Conservation (phyloP, 2,888 invertebrate species). For the Trichopria drosophilae region DNA sequence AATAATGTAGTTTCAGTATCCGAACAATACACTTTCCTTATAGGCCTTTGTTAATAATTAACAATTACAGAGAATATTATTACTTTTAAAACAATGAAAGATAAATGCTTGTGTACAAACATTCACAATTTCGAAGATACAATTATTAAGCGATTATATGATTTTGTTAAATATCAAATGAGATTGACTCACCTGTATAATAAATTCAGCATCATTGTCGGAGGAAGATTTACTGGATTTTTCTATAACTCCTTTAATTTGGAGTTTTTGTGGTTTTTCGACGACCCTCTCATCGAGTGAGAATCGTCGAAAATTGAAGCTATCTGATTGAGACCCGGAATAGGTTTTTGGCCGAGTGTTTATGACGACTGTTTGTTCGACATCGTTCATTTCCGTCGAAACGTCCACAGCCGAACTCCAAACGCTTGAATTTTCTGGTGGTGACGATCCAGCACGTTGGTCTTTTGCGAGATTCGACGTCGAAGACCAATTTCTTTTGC, state of each 20-base stretch:
- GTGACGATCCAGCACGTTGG: slow-evolving; percentile 35
- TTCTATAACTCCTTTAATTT: slow-evolving; percentile 53
- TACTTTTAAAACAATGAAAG: too few species aligned
- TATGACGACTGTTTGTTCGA: slow-evolving; percentile 21
- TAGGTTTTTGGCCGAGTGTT: slow-evolving; percentile 38
- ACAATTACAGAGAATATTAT: too few species aligned
- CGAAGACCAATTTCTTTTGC: slow-evolving; percentile 74
- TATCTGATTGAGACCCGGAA: slow-evolving; percentile 45
- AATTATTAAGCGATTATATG: neutral
- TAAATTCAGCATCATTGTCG: slow-evolving; percentile 53
- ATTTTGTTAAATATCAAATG: neutral
- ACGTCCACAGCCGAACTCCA: slow-evolving; percentile 86
- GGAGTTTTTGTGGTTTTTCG: slow-evolving; percentile 45
- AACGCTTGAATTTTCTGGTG: slow-evolving; percentile 24
- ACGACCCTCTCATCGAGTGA: slow-evolving; percentile 41
- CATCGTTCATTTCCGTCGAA: slow-evolving; percentile 51
- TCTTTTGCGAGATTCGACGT: slow-evolving; percentile 68
- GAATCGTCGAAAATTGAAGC: slow-evolving; percentile 42
- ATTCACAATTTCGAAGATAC: too few species aligned
- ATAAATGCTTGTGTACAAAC: too few species aligned
- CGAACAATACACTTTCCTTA: too few species aligned
- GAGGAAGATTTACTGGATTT: slow-evolving; percentile 47
- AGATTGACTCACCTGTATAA: slow-evolving; percentile 49
- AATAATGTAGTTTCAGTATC: too few species aligned
- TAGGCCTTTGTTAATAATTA: too few species aligned